Conservation (phyloP, 1,140 invertebrate species). For the Colletes gigas region DNA sequence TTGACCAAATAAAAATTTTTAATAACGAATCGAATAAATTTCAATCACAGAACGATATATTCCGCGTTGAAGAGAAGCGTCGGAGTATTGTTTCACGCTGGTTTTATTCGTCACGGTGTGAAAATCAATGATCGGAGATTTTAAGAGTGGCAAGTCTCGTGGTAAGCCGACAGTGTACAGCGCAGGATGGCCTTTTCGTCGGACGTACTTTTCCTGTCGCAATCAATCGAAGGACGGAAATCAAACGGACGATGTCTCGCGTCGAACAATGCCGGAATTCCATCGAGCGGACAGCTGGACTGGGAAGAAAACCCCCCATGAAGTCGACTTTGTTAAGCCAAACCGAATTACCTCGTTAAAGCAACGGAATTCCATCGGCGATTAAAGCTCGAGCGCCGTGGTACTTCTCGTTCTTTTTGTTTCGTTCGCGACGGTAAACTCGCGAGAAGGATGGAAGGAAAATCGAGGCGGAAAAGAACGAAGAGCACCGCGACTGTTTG, state of each 20-base stretch:
- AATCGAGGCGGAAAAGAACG: not conserved
- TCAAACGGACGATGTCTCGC: conserved; percentile 14
- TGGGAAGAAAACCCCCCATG: conserved; percentile 30
- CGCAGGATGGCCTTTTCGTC: conserved; percentile 3
- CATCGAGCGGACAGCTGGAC: too few relatives aligned
- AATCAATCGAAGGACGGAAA: conserved; percentile 36
- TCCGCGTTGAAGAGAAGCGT: too few relatives aligned
- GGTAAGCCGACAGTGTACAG: too few relatives aligned
- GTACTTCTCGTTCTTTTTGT: conserved; percentile 14
- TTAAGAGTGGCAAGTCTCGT: too few relatives aligned
- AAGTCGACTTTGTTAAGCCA: conserved; percentile 59
- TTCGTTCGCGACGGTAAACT: conserved; percentile 18
- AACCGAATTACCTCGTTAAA: conserved; percentile 54
- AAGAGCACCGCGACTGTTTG: not conserved
- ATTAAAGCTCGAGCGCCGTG: conserved; percentile 31
- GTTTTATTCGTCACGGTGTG: too few relatives aligned
- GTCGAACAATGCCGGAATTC: conserved; percentile 15
- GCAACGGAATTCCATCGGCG: conserved; percentile 52
- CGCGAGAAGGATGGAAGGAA: conserved; percentile 10
- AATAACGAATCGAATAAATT: too few relatives aligned
- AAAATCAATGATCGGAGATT: too few relatives aligned
- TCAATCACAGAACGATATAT: too few relatives aligned
- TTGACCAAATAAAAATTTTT: too few relatives aligned
- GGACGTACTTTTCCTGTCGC: conserved; percentile 1
- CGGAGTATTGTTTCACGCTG: too few relatives aligned